Base-by-base conservation (phyloP, 2,797 vertebrate genomes). In the Acrossocheilus fasciatus region DNA sequence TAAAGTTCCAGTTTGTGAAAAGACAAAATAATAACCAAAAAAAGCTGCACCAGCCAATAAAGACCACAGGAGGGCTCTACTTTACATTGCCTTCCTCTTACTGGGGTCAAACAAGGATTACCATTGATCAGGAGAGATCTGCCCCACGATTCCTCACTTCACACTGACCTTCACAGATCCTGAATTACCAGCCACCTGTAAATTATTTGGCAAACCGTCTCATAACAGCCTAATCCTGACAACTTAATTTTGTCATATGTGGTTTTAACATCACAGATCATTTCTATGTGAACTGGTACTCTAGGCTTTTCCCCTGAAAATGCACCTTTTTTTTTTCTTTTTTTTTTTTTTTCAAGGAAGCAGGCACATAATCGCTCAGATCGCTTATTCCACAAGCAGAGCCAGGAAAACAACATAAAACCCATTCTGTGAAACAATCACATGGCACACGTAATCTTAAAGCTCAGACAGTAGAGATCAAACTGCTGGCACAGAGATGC, bases 341-440 rank as follows among this genome's bases (percentile, higher is more conserved):
- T 47, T 47, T 12, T 47, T 47, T 12, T 1, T 43, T 43, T 90
- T 88, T 91, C 74, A 77, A 85, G 74, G 66, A 81, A 89, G 82
- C 85, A 80, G 81, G 52, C 68, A 70, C 57, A 23, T 62, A 87
- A 81, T 85, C 84, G 66, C 70, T 69, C 52, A 81, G 81, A 85
- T 77, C 15, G 80, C 85, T 84, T 85, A 92, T 94, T 94, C 92
- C 91, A 93, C 81, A 87, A 36, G 50, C 17, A 23, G 30, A 84
- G 89, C 92, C 92, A 93, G 90, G 89, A 93, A 94, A 90, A 93
- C 90, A 88, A 88, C 87, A 91, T 88, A 92, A 91, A 92, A 89
- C 26, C 74, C 45, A 76, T 88, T 90, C 85, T 83, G 87, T 90
- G 84, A 87, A 91, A 91, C 90, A 87, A 89, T 87, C 83, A 88